Conservation (phyloP, 2,888 invertebrate species). For the Acronicta alni region DNA sequence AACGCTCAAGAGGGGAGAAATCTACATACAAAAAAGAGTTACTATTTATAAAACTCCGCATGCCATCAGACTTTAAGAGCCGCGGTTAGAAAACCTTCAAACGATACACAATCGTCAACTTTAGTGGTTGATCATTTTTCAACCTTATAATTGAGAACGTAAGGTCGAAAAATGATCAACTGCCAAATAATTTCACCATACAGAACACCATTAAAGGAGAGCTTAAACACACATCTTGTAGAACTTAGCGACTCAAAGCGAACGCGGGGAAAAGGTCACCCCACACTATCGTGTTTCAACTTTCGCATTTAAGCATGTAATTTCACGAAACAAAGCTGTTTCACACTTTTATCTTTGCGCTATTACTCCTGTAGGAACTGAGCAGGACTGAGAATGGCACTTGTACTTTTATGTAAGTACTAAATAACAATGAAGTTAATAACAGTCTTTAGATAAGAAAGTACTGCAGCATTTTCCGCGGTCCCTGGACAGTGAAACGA, state of each 20-base stretch:
- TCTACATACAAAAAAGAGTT: slow-evolving; percentile 10
- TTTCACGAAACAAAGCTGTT: slow-evolving; percentile 29
- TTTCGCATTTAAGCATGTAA: slow-evolving; percentile 42
- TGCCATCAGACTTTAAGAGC: slow-evolving; percentile 8
- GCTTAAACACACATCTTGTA: slow-evolving; percentile 40
- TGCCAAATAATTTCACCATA: not conserved
- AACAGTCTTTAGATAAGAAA: not conserved
- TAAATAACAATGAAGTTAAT: slow-evolving; percentile 1
- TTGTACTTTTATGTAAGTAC: slow-evolving; percentile 7
- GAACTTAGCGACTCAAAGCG: slow-evolving; percentile 38
- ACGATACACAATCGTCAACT: slow-evolving; percentile 4
- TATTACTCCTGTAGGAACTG: slow-evolving; percentile 11
- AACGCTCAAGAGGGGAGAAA: too few relatives aligned
- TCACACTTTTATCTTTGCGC: slow-evolving; percentile 31
- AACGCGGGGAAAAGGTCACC: slow-evolving; percentile 42
- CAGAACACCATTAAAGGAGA: slow-evolving; percentile 24
- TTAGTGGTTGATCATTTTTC: not conserved
- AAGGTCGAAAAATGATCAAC: not conserved
- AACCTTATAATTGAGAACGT: not conserved
- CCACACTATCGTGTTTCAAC: slow-evolving; percentile 43
- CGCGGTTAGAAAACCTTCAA: slow-evolving; percentile 41
- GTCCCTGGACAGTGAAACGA: too few relatives aligned
- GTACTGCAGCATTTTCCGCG: not conserved
- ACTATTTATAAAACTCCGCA: slow-evolving; percentile 12
- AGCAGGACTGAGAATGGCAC: slow-evolving; percentile 4